phyloP scores from a whole-genome alignment of 2,888 invertebrate genomes.

The Clanis bilineata region DNA sequence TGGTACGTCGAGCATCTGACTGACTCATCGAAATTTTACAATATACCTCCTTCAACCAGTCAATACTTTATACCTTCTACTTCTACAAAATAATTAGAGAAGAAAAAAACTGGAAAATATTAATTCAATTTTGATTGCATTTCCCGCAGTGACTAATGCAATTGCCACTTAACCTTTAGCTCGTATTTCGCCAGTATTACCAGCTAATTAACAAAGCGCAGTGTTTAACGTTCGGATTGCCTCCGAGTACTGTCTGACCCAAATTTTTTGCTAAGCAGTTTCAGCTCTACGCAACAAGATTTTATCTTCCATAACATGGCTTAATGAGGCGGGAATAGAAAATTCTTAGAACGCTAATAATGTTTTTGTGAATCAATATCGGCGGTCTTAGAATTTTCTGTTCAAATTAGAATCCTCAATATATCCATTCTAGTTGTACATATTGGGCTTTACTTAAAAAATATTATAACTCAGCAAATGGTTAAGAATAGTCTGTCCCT shows the following conservation, averaged over 20 bases:
- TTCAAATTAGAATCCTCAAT: no score
- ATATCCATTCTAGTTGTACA: no score
- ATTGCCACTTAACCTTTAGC: slow-evolving; percentile 2
- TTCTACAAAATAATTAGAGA: neutral
- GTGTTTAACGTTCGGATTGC: slow-evolving; percentile 1
- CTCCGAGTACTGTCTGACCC: neutral
- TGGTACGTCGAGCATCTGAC: no score
- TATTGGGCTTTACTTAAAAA: no score
- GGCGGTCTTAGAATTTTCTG: no score
- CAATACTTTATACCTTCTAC: no score
- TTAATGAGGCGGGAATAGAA: neutral
- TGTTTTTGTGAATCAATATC: no score
- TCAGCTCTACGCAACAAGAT: neutral
- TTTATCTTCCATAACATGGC: neutral
- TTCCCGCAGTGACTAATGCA: neutral
- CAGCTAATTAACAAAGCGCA: slow-evolving; percentile 7
- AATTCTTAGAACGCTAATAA: neutral
- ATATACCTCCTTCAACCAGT: no score
- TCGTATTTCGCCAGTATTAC: slow-evolving; percentile 1
- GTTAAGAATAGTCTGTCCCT: no score
- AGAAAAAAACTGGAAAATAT: neutral
- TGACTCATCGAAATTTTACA: no score
- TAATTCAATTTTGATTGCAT: neutral
- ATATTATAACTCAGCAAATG: no score
- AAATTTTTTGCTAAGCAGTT: neutral